A percentile compares a stretch with the other conserved stretches of the same genome.
These are phyloP conservation scores for Lochmaea capreae DNA, from an alignment of 2,888 invertebrate genomes.

Conservation along the genomic window DNA sequence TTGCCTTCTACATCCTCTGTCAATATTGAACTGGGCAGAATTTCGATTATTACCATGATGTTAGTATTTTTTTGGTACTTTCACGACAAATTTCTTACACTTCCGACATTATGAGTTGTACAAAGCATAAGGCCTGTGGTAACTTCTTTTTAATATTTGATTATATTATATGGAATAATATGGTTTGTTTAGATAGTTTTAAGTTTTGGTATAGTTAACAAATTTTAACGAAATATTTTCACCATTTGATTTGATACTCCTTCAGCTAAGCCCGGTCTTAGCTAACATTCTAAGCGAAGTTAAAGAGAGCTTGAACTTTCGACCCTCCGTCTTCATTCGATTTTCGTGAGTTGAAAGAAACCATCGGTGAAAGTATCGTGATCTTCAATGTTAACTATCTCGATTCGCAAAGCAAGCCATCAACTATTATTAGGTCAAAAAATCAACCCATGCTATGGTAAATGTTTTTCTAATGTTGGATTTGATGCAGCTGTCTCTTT, in stretches of 20 bases:
- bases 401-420: slow-evolving; percentile 10
- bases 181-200: too few species aligned
- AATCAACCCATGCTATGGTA: slow-evolving; percentile 17
- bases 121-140: too few species aligned
- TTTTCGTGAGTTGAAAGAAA: slow-evolving; percentile 34
- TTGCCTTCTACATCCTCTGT: too few species aligned
- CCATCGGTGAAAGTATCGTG: slow-evolving; percentile 31
- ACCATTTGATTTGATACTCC: not conserved
- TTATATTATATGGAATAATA: too few species aligned
- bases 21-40: too few species aligned
- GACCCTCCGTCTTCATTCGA: slow-evolving; percentile 28
- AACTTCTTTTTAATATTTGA: too few species aligned
- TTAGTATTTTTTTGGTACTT: too few species aligned
- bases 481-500: slow-evolving; percentile 23
- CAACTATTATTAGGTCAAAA: slow-evolving; percentile 30
- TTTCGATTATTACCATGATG: too few species aligned
- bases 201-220: too few species aligned
- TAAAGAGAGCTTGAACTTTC: slow-evolving; percentile 30
- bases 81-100: too few species aligned
- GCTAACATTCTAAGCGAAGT: slow-evolving; percentile 9
- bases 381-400: slow-evolving; percentile 29
- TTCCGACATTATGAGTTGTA: too few species aligned
- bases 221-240: not conserved
- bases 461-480: slow-evolving; percentile 26
- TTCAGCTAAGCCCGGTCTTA: not conserved